Base-by-base conservation (phyloP, 2,113 vertebrate genomes). In the Athene noctua region DNA sequence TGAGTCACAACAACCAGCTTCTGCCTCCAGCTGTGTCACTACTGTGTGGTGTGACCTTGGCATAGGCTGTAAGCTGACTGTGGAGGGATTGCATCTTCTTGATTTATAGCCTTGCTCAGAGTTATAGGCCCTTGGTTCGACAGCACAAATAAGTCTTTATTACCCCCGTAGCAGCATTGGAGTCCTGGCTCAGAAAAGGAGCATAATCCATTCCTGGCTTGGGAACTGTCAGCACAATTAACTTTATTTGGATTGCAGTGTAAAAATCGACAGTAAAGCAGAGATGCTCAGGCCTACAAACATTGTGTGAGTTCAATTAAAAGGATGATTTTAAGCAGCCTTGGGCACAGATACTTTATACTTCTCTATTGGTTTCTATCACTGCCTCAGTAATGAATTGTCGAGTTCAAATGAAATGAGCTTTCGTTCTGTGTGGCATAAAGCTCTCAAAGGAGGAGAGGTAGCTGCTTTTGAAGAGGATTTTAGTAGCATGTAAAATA, bases 81-180 rank as follows among this genome's bases (percentile, higher is more conserved):
- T 52, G 59, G 77, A 79, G 70, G 94, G 63, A 68, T 75, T 80
- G 92, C 82, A 86, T 90, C 90, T 88, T 83, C 86, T 74, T 90
- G 96, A 96, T 96, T 90, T 93, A 96, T 71, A 70, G 88, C 68
- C 75, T 92, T 71, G 65, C 66, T 95, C 49, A 18, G 72, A 86
- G 61, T 86, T 92, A 29, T 23, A 81, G 87, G 72, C 91, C 65
- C 72, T 81, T 75, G 70, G 49, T 96, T 95, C 20, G 1, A 79
- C 77, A 81, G 70, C 83, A 94, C 88, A 87, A 95, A 44, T 92
- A 84, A 74, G 61, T 94, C 95, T 94, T 94, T 91, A 91, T 96
- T 95, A 75, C 61, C 36, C 54, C 0, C 0, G 91, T n/a, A 88
- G 90, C 74, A 94, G 73, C 1, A 0, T 95, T 95, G 86, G 42